phyloP scores from a whole-genome alignment of 1,140 invertebrate species.

The Trissolcus basalis region DNA sequence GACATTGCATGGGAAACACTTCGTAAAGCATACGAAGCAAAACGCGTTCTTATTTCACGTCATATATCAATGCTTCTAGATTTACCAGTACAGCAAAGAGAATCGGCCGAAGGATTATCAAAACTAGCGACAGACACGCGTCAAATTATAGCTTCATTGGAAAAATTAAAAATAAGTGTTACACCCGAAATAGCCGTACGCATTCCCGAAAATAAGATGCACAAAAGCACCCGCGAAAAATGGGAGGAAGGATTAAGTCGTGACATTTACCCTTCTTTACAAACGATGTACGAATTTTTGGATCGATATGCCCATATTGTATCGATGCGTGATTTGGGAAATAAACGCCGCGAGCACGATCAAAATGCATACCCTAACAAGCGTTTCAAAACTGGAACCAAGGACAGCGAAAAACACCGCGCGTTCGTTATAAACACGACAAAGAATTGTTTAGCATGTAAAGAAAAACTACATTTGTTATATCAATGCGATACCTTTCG shows the following conservation, averaged over 20 bases:
- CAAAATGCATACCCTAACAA: not conserved
- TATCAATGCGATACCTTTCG: constrained; percentile 5
- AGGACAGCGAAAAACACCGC: not conserved
- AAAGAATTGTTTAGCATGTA: not conserved
- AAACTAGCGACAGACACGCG: constrained; percentile 20
- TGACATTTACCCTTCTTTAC: constrained; percentile 1
- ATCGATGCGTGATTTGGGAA: constrained; percentile 5
- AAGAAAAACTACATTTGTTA: not conserved
- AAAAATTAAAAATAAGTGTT: not conserved
- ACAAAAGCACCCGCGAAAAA: constrained; percentile 12
- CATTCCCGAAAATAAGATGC: constrained; percentile 11
- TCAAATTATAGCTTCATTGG: not conserved
- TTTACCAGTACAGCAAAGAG: constrained; percentile 20
- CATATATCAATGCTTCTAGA: constrained; percentile 9
- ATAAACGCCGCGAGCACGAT: not conserved
- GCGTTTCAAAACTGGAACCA: not conserved
- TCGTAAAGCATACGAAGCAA: not conserved
- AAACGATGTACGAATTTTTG: constrained; percentile 11
- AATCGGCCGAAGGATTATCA: constrained; percentile 13
- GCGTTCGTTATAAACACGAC: not conserved
- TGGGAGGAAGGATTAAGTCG: constrained; percentile 7
- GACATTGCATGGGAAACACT: constrained; percentile 2
- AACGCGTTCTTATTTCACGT: constrained; percentile 5
- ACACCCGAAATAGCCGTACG: not conserved
- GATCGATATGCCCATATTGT: constrained; percentile 5